A percentile compares a stretch with the other conserved stretches of the same genome.
phyloP scores from a whole-genome alignment of 2,797 vertebrate species.

The Lepidocolaptes lacrymiger region DNA sequence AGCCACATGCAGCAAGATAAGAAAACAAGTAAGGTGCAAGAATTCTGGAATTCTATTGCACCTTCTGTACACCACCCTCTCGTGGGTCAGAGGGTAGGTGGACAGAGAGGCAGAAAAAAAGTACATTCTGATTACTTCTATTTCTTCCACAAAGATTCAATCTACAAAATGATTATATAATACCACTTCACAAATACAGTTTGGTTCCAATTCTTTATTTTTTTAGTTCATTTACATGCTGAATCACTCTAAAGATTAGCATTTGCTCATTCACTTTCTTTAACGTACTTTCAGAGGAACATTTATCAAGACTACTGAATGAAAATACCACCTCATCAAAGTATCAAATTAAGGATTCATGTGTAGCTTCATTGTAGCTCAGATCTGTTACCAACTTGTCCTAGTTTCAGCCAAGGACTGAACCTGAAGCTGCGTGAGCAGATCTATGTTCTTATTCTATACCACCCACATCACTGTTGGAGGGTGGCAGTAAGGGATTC shows the following conservation, averaged over 20 bases:
- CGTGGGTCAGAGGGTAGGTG: rapidly evolving
- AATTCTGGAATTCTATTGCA: not conserved
- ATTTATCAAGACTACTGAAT: not conserved
- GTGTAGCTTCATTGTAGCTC: not conserved
- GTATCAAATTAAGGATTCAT: not conserved
- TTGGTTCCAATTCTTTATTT: not conserved
- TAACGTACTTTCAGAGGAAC: not conserved
- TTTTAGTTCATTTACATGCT: not conserved
- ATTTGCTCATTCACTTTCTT: not conserved
- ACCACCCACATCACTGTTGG: not conserved
- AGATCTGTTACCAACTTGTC: not conserved
- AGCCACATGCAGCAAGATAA: not conserved
- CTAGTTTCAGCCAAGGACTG: not conserved
- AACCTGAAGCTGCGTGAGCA: not conserved
- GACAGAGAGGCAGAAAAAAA: not conserved
- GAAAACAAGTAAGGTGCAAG: not conserved
- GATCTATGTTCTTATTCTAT: not conserved
- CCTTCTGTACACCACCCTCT: not conserved
- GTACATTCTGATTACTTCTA: not conserved
- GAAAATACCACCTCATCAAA: not conserved
- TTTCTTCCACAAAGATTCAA: not conserved
- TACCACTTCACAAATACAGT: not conserved
- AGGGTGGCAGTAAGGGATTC: not conserved
- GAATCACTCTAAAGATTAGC: not conserved
- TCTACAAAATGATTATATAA: not conserved